These are phyloP conservation scores for Orchesella flavescens DNA, from an alignment of 2,888 invertebrate species.

Conservation along the genomic window DNA sequence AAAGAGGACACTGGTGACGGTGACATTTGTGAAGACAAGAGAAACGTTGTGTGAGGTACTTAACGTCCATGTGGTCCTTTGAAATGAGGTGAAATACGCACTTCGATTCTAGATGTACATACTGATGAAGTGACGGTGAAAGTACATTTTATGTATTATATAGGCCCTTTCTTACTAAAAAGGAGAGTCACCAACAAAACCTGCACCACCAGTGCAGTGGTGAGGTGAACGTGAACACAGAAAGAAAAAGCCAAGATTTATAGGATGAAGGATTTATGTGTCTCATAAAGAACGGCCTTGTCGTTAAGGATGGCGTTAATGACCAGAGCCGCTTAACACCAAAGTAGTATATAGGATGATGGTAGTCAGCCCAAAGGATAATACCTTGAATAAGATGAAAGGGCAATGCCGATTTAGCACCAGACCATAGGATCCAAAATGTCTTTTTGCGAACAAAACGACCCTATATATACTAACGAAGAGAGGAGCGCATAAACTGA, in stretches of 20 bases:
- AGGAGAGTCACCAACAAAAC: neutral
- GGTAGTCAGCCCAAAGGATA: constrained; percentile 11
- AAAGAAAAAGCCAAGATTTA: constrained; percentile 67
- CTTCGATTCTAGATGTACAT: constrained; percentile 43
- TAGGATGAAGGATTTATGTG: constrained; percentile 66
- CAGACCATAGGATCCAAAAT: constrained; percentile 13
- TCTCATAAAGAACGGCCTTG: constrained; percentile 69
- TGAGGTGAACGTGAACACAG: constrained; percentile 12
- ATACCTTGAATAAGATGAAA: constrained; percentile 44
- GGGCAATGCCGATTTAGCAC: constrained; percentile 45
- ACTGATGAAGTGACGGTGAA: constrained; percentile 36
- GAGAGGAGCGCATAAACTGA: too few relatives aligned
- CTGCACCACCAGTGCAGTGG: neutral
- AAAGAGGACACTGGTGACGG: constrained; percentile 40
- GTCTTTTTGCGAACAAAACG: too few relatives aligned
- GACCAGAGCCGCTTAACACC: constrained; percentile 69
- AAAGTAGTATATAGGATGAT: neutral
- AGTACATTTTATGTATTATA: too few relatives aligned
- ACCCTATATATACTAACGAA: too few relatives aligned
- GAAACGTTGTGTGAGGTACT: constrained; percentile 27
- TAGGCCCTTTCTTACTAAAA: neutral
- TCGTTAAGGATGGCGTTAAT: constrained; percentile 72
- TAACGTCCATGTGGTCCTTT: constrained; percentile 37
- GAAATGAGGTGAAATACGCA: constrained; percentile 39
- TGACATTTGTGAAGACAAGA: constrained; percentile 33